Base-by-base conservation (phyloP, 1,140 invertebrate genomes). In the Drosophila bocqueti region DNA sequence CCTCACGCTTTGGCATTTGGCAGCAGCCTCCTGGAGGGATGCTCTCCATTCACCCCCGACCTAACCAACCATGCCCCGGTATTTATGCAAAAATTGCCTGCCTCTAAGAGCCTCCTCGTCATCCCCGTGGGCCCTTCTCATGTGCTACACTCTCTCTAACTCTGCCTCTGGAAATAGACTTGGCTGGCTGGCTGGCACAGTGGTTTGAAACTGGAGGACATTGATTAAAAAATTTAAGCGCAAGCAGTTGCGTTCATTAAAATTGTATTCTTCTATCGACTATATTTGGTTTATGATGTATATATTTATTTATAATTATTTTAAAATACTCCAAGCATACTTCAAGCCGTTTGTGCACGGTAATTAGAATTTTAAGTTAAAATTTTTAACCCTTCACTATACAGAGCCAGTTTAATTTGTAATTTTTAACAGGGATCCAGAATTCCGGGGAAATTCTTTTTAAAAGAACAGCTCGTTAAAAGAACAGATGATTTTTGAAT, bases 41-140 rank as follows among this genome's bases (percentile, higher is more conserved):
- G 49, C 42, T n/a, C 45, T 40, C 24, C 49, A 8, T 47, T 40
- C 58, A 55, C 21, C 29, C 60, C 69, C 57, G 60, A 84, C 64
- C 77, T 66, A 81, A 78, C 77, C 71, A 83, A 72, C 82, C 63
- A 54, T 76, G 43, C 47, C 69, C 67, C 34, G 73, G 66, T 74
- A 68, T 78, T 86, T 87, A 89, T 89, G 80, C 76, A 89, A 87
- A 87, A 87, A 75, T 67, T 77, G 80, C 68, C 72, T 77, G 52
- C 65, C 60, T 59, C 57, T 13, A 59, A 38, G 55, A 29, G 26
- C 46, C 29, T 36, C 21, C 29, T 18, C 31, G 26, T 42, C 36
- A 36, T 40, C 43, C 49, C 15, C 16, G 21, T 40, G 54, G 36
- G 40, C 21, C 52, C 21, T n/a, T 72, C 69, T 60, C 45, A 58